These are phyloP conservation scores for Drosophila setosimentum DNA, from an alignment of 2,888 invertebrate genomes.

Conservation along the genomic window DNA sequence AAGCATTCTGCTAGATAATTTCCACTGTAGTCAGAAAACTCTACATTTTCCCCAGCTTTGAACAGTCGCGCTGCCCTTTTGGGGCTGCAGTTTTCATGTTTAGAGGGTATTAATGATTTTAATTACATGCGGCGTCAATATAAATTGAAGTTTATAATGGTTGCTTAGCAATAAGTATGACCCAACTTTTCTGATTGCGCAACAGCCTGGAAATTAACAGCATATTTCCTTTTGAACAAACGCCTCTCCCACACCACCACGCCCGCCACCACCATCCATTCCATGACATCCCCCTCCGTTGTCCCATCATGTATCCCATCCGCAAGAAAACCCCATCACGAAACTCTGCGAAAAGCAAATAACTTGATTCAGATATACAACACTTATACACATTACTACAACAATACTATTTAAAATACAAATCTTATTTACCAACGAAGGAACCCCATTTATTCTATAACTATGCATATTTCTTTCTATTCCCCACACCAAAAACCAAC, in stretches of 20 bases:
- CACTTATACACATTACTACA: slow-evolving; percentile 80
- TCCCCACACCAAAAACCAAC: slow-evolving; percentile 77
- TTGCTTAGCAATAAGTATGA: slow-evolving; percentile 27
- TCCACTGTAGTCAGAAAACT: not conserved
- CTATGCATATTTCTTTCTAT: slow-evolving; percentile 56
- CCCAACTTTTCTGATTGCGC: slow-evolving; percentile 19
- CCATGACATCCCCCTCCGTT: not conserved
- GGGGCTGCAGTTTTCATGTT: not conserved
- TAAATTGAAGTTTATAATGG: slow-evolving; percentile 23
- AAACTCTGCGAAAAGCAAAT: slow-evolving; percentile 74
- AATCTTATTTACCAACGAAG: slow-evolving; percentile 40
- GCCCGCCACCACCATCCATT: not conserved
- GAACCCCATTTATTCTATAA: slow-evolving; percentile 63
- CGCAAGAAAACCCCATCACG: slow-evolving; percentile 1
- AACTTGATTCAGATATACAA: slow-evolving; percentile 78
- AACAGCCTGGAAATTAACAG: slow-evolving; percentile 36
- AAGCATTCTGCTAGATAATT: not conserved
- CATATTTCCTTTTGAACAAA: not conserved
- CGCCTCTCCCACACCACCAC: too few species aligned
- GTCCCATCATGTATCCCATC: not conserved
- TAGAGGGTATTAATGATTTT: slow-evolving; percentile 46
- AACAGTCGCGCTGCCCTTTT: not conserved
- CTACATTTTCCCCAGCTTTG: not conserved
- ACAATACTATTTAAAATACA: slow-evolving; percentile 53
- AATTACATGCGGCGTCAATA: slow-evolving; percentile 34